phyloP scores from a whole-genome alignment of 2,797 vertebrate species.

The Molothrus ater region DNA sequence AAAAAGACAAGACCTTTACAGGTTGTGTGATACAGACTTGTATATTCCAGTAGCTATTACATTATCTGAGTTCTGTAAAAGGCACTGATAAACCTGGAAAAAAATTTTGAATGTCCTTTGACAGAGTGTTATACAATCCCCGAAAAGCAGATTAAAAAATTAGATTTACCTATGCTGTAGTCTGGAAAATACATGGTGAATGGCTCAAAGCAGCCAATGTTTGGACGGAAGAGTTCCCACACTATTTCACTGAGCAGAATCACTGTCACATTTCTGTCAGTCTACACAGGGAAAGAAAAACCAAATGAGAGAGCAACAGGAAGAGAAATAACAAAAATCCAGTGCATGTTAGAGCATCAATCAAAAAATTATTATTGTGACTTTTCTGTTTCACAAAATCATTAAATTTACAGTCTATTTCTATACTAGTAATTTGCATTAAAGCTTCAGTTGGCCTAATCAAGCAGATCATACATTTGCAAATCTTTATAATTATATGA shows the following conservation, averaged over 20 bases:
- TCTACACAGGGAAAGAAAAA: constrained; percentile 73
- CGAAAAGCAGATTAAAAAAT: neutral
- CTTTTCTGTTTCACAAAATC: constrained; percentile 28
- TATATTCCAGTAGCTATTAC: neutral
- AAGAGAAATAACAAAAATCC: neutral
- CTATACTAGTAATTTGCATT: constrained; percentile 45
- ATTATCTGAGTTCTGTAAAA: neutral
- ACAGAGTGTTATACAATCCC: neutral
- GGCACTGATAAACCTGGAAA: neutral
- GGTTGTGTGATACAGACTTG: neutral
- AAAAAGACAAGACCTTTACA: neutral
- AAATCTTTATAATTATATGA: constrained; percentile 37
- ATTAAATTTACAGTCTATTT: constrained; percentile 40
- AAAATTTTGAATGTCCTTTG: neutral
- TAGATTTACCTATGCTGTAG: constrained; percentile 91
- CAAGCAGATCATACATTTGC: constrained; percentile 48
- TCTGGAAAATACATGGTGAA: constrained; percentile 92
- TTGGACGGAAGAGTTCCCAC: constrained; percentile 96
- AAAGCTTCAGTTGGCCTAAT: constrained; percentile 59
- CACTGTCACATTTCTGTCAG: constrained; percentile 89
- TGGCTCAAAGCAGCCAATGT: constrained; percentile 90
- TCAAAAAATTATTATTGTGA: constrained; percentile 17
- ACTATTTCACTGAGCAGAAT: constrained; percentile 93
- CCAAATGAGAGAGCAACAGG: neutral
- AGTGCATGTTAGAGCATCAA: constrained; percentile 1